Percentiles rank a stretch among this genome's conserved stretches.
Evolutionary conservation across 2,797 vertebrate genomes (phyloP).

Genomic region (Falco concolor): DNA sequence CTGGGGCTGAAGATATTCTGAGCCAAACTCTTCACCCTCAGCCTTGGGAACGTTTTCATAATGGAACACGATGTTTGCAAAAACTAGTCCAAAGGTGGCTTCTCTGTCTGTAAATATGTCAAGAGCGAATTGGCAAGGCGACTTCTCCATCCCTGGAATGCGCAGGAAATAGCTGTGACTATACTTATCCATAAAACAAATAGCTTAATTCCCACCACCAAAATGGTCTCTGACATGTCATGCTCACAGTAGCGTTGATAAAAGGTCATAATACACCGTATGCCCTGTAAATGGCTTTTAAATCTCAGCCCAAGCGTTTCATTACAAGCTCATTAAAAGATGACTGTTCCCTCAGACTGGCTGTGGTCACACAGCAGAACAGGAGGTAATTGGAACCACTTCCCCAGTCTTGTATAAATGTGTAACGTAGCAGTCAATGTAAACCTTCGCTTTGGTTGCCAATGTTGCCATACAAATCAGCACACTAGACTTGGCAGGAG

Average conservation of each 20-base stretch:
- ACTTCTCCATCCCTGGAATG: slow-evolving; percentile 50
- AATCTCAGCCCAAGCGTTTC: slow-evolving; percentile 4
- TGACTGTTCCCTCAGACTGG: neutral
- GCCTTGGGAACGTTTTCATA: slow-evolving; percentile 38
- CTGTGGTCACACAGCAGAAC: neutral
- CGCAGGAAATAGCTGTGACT: slow-evolving; percentile 61
- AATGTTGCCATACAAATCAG: slow-evolving; percentile 33
- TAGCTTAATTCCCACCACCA: neutral
- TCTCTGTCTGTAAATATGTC: slow-evolving; percentile 61
- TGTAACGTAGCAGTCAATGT: neutral
- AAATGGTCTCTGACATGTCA: neutral
- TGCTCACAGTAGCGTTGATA: neutral
- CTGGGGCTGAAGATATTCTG: slow-evolving; percentile 34
- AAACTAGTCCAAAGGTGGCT: slow-evolving; percentile 60
- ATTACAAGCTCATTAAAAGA: neutral
- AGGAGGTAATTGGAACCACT: neutral
- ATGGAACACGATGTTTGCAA: slow-evolving; percentile 23
- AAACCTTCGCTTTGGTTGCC: neutral
- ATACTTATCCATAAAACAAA: slow-evolving; percentile 40
- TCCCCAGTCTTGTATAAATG: neutral
- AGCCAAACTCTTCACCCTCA: slow-evolving; percentile 26
- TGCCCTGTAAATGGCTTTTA: neutral
- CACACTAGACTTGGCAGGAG: slow-evolving; percentile 23
- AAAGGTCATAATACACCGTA: neutral
- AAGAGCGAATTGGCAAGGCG: slow-evolving; percentile 39